Conservation (phyloP, 2,797 vertebrate genomes). For the Hydrophis major region DNA sequence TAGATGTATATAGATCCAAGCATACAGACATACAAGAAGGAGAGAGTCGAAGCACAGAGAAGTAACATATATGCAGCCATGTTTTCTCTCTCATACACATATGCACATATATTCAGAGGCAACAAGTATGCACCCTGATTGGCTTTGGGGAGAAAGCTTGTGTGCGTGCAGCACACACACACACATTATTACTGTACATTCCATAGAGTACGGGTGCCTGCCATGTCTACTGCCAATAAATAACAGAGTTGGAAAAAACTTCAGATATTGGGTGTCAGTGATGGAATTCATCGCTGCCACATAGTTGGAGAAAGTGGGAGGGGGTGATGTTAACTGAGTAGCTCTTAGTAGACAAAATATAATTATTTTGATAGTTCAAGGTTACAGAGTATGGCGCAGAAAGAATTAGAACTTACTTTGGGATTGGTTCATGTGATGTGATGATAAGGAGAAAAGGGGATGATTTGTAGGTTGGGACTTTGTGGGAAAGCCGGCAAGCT, state of each 20-base stretch:
- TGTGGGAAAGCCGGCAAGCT: too few species aligned
- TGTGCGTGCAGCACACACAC: neutral
- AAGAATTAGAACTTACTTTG: too few species aligned
- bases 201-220: neutral
- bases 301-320: too few species aligned
- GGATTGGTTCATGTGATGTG: too few species aligned
- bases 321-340: too few species aligned
- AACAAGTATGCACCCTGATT: neutral
- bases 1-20: neutral
- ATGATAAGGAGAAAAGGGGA: too few species aligned
- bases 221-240: neutral
- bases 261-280: neutral
- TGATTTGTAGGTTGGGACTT: too few species aligned
- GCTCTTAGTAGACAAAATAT: too few species aligned
- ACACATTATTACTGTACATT: neutral
- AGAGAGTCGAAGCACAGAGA: neutral
- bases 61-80: neutral
- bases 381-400: too few species aligned
- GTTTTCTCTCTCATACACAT: neutral
- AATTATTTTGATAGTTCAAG: too few species aligned
- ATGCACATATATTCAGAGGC: neutral
- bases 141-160: neutral
- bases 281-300: too few species aligned
- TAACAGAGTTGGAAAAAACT: neutral
- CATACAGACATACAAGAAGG: neutral